phyloP scores from a whole-genome alignment of 2,797 vertebrate species.

The Falco columbarius region DNA sequence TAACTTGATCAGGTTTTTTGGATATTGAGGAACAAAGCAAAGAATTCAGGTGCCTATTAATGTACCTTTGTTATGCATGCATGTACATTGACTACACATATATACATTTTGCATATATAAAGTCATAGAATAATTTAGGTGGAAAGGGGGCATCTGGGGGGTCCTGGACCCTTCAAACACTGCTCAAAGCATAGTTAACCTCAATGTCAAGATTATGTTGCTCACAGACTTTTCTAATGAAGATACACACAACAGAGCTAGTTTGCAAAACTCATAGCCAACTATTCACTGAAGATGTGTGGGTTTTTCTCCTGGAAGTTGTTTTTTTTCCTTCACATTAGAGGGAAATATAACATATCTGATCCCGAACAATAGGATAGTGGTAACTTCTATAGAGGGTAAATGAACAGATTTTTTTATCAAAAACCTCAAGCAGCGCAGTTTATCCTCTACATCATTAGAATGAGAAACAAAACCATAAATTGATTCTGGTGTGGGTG shows the following conservation, averaged over 20 bases:
- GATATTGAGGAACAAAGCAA: not conserved
- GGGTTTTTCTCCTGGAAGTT: not conserved
- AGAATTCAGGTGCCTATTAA: not conserved
- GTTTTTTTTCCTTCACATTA: not conserved
- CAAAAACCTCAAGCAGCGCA: not conserved
- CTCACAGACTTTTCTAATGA: not conserved
- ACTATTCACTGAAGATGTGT: not conserved
- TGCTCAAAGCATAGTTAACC: not conserved
- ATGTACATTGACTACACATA: not conserved
- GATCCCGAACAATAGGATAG: not conserved
- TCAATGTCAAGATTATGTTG: not conserved
- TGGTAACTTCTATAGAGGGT: not conserved
- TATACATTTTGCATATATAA: not conserved
- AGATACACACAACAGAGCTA: not conserved
- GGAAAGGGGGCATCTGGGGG: not conserved
- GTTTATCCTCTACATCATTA: not conserved
- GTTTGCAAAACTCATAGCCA: not conserved
- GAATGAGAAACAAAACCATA: not conserved
- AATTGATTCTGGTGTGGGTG: not conserved
- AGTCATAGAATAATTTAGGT: not conserved
- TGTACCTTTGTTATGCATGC: rapidly evolving
- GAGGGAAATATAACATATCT: not conserved
- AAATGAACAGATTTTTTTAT: not conserved
- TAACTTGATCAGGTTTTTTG: rapidly evolving
- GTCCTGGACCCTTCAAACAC: not conserved